A percentile compares a stretch with the other conserved stretches of the same genome.
Conservation (phyloP, 2,888 invertebrate genomes). For the Trissolcus brochymenae region DNA sequence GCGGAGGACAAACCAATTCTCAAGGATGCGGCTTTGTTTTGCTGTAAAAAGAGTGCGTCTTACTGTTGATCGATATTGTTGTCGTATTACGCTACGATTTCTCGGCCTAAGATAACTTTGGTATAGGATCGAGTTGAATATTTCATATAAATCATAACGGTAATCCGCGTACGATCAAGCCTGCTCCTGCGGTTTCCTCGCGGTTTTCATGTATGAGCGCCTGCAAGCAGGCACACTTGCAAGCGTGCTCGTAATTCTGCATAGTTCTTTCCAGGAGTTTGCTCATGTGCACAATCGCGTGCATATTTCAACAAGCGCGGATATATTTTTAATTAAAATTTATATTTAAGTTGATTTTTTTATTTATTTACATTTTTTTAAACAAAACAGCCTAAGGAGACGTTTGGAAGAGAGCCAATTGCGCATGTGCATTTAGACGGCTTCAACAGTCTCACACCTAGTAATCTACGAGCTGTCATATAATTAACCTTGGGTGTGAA, state of each 20-base stretch:
- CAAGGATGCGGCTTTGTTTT: constrained; percentile 41
- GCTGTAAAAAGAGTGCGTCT: constrained; percentile 32
- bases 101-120: constrained; percentile 30
- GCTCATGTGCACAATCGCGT: no score
- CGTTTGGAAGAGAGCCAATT: no score
- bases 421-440: no score
- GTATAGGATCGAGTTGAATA: constrained; percentile 38
- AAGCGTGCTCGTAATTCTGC: constrained; percentile 26
- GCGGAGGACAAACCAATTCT: constrained; percentile 64
- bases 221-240: constrained; percentile 26
- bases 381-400: no score
- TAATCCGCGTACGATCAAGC: constrained; percentile 43
- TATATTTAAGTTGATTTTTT: no score
- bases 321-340: no score
- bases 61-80: constrained; percentile 44
- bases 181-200: constrained; percentile 30
- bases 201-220: constrained; percentile 22
- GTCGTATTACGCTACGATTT: constrained; percentile 44
- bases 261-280: constrained; percentile 22
- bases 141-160: constrained; percentile 10
- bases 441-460: no score
- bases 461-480: no score
- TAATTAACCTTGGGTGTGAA: no score
- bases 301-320: no score
- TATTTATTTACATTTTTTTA: no score